Evolutionary conservation across 1,140 invertebrate genomes (phyloP), one percentile per base, ranked within the genome.

Genomic region (Andricus grossulariae): DNA sequence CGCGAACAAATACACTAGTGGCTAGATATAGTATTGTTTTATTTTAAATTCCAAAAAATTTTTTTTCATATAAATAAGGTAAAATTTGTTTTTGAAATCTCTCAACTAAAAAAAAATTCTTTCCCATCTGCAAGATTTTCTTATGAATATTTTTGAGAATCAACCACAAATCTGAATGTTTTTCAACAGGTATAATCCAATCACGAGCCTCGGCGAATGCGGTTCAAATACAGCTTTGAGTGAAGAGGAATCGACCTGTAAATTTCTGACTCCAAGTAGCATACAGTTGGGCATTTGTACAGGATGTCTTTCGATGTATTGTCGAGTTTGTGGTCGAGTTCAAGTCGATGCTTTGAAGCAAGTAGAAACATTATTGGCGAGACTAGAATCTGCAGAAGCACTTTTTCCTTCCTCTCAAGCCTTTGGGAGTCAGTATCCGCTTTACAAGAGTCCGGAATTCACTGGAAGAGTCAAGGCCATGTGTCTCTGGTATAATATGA

Each of bases 401-500:
- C 92, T 98, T 1, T 98, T 97, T 91, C 96, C 97, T 1, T 97
- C 96, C 2, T 94, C 94, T n/a, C 94, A 94, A 80, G 95, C 95
- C 25, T 95, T 98, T 88, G 94, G 93, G 1, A 86, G 91, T 11
- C 93, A 96, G 74, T 96, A 96, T 92, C 95, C 95, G 2, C 88
- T 95, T 7, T 97, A 96, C 84, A 93, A 92, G 77, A 94, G 93
- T 79, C 84, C 91, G 25, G 92, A 94, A 74, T 97, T 97, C 87
- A 93, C 92, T 13, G 92, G 92, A 2, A 92, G 94, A 82, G 93
- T 96, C 8, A 95, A 94, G 87, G 95, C 96, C 7, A 95, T 98
- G 92, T 97, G 95, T 86, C 91, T 97, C 5, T 98, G 97, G 97
- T 96, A 96, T 85, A 98, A 98, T 88, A 96, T 97, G 89, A 97